Conservation (phyloP, 2,113 vertebrate genomes). For the Nothobranchius furzeri region DNA sequence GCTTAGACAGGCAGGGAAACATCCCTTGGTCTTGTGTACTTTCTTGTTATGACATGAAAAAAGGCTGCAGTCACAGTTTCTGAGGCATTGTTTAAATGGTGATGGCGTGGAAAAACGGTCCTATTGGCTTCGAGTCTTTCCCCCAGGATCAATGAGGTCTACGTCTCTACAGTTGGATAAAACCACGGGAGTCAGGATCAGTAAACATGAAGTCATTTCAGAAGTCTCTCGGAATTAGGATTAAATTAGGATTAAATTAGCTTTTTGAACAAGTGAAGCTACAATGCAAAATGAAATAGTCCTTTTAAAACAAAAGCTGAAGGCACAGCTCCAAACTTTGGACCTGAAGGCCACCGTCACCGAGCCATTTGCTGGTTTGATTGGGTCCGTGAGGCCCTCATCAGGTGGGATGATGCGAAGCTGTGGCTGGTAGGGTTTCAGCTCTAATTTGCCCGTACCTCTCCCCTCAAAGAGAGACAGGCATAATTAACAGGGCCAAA, state of each 20-base stretch:
- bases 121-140: not conserved
- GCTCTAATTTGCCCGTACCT: constrained; percentile 64
- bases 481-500: constrained; percentile 70
- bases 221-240: not conserved
- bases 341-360: constrained; percentile 26
- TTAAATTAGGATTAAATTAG: not conserved
- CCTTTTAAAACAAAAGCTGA: constrained; percentile 2
- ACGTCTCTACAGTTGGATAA: not conserved
- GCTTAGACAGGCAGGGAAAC: constrained; percentile 7
- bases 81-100: constrained; percentile 1
- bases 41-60: constrained; percentile 13
- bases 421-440: constrained; percentile 42
- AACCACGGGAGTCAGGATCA: not conserved
- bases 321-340: constrained; percentile 1
- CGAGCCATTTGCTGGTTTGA: constrained; percentile 49
- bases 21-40: constrained; percentile 16
- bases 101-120: not conserved
- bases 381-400: constrained; percentile 47
- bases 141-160: not conserved
- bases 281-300: constrained; percentile 13
- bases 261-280: not conserved
- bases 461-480: constrained; percentile 55
- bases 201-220: not conserved
- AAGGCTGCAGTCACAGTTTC: not conserved
- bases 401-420: constrained; percentile 54